Percentiles rank a stretch among this genome's conserved stretches.
phyloP scores from a whole-genome alignment of 2,797 vertebrate genomes.

The Uromys caudimaculatus region DNA sequence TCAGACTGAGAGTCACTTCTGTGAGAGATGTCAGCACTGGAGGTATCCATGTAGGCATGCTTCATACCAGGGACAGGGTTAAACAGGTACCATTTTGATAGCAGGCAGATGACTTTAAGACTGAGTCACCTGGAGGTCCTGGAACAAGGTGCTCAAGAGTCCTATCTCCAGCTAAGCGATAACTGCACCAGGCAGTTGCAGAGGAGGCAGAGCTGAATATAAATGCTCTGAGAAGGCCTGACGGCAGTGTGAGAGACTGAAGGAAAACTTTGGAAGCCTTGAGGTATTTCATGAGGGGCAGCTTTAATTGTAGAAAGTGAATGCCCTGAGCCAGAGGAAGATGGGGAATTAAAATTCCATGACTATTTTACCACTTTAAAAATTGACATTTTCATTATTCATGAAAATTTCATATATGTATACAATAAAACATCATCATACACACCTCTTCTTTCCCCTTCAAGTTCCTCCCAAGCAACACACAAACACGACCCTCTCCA shows the following conservation, averaged over 20 bases:
- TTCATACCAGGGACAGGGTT: neutral
- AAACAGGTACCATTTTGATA: neutral
- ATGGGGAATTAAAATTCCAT: neutral
- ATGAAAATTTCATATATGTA: neutral
- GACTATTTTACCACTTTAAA: neutral
- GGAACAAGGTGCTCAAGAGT: too few relatives aligned
- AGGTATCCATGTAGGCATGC: neutral
- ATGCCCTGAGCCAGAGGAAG: neutral
- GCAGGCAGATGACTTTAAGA: neutral
- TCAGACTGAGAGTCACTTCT: neutral
- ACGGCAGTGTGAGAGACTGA: neutral
- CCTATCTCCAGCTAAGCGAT: neutral
- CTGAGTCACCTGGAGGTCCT: neutral
- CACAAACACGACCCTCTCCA: neutral
- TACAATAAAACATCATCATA: neutral
- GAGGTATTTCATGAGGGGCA: neutral
- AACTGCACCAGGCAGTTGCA: accelerated
- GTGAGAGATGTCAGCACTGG: neutral
- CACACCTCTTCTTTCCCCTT: neutral
- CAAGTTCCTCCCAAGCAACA: neutral
- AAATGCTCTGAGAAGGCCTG: neutral
- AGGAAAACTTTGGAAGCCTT: neutral
- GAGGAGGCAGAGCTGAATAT: too few relatives aligned
- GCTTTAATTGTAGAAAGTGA: neutral
- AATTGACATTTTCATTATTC: neutral